Conservation (phyloP, 1,140 invertebrate species). For the Frieseomelitta varia region DNA sequence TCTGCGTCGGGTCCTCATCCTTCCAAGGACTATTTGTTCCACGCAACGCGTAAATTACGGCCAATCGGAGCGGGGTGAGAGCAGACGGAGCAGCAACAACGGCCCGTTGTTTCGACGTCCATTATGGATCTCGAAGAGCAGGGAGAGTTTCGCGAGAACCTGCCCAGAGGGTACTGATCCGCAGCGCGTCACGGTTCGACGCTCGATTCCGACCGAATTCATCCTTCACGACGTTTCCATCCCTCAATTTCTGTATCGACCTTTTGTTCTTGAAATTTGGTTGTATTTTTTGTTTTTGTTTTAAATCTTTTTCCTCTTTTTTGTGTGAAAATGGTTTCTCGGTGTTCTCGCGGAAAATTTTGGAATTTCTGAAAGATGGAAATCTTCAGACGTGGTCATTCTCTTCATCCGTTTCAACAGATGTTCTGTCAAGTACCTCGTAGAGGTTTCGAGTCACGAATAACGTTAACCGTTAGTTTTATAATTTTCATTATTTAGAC, state of each 20-base stretch:
- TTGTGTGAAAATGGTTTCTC: too few species aligned
- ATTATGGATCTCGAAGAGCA: conserved; percentile 51
- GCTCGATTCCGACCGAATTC: conserved; percentile 11
- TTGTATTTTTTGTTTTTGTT: neutral
- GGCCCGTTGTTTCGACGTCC: conserved; percentile 47
- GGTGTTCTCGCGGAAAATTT: neutral
- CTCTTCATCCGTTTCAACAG: neutral
- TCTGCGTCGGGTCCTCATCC: conserved; percentile 59
- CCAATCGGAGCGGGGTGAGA: conserved; percentile 46
- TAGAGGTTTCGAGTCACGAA: neutral
- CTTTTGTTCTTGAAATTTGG: neutral
- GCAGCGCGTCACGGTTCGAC: conserved; percentile 48
- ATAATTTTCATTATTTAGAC: too few species aligned
- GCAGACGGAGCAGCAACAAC: conserved; percentile 29
- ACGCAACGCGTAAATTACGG: conserved; percentile 69
- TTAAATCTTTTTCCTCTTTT: neutral
- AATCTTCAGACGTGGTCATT: neutral
- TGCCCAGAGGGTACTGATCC: conserved; percentile 45
- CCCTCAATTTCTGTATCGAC: neutral
- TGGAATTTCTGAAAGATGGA: neutral
- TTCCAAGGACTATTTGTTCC: conserved; percentile 65
- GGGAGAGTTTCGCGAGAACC: conserved; percentile 51
- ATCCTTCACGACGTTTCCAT: conserved; percentile 18
- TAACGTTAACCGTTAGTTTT: too few species aligned
- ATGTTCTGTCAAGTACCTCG: too few species aligned